These are phyloP conservation scores for Leptopilina drosophilae DNA, from an alignment of 2,888 invertebrate genomes.

Conservation along the genomic window DNA sequence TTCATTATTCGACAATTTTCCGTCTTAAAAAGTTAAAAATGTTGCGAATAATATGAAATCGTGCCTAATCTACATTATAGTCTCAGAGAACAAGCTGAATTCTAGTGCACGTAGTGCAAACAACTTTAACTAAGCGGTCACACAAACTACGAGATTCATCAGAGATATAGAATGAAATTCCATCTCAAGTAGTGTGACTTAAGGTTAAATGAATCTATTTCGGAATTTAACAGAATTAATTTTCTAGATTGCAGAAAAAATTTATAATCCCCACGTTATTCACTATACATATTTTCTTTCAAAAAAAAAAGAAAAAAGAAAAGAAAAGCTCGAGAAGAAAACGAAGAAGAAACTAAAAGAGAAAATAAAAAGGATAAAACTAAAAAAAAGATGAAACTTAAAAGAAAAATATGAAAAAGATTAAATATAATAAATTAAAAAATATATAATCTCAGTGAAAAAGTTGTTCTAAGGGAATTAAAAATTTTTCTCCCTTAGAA, in stretches of 20 bases:
- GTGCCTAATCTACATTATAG: constrained; percentile 13
- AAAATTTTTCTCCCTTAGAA: no score
- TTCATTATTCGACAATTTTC: neutral
- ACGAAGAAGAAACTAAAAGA: no score
- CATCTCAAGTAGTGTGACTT: neutral
- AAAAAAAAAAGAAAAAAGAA: neutral
- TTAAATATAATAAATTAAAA: no score
- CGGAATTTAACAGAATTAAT: neutral
- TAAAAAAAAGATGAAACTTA: no score
- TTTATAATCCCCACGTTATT: neutral
- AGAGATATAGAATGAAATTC: neutral
- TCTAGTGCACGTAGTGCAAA: constrained; percentile 20
- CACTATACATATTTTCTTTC: neutral
- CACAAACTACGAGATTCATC: constrained; percentile 1
- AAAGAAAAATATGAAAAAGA: no score
- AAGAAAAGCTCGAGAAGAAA: no score
- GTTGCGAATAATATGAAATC: constrained; percentile 3
- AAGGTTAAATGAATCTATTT: constrained; percentile 9
- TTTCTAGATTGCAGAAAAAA: neutral
- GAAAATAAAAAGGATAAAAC: no score
- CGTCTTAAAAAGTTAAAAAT: neutral
- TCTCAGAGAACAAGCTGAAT: neutral
- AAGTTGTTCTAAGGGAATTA: no score
- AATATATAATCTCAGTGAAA: no score
- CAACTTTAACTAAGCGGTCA: constrained; percentile 11